Conservation (phyloP, 35 echinoderm and acorn worm species). For the Apostichopus parvimensis region DNA sequence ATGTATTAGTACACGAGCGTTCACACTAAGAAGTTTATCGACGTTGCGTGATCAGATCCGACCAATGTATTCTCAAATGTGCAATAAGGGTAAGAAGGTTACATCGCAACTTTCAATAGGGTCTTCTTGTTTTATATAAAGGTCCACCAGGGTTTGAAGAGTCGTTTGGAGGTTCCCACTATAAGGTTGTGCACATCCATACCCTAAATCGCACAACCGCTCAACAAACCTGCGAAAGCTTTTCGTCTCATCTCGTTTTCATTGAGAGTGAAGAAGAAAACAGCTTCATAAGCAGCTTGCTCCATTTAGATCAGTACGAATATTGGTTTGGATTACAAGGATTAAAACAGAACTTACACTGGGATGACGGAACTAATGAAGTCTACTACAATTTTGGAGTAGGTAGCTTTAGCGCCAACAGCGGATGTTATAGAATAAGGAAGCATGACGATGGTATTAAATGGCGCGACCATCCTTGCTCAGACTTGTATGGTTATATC, state of each 20-base stretch:
- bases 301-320: neutral
- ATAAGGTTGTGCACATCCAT: neutral
- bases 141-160: neutral
- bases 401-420: neutral
- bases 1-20: no score
- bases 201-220: neutral
- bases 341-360: neutral
- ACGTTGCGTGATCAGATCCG: no score
- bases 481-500: no score
- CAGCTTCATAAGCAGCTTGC: neutral
- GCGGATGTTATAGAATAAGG: neutral
- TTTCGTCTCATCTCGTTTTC: neutral
- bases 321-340: neutral
- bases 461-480: no score
- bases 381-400: neutral
- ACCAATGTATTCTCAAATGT: no score
- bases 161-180: neutral
- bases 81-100: no score
- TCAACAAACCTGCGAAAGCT: neutral
- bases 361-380: neutral
- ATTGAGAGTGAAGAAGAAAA: constrained; percentile 5
- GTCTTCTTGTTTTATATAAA: neutral
- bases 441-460: no score
- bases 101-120: no score
- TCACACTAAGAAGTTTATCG: no score